phyloP scores from a whole-genome alignment of 2,113 vertebrate species.

The Propithecus coquereli region DNA sequence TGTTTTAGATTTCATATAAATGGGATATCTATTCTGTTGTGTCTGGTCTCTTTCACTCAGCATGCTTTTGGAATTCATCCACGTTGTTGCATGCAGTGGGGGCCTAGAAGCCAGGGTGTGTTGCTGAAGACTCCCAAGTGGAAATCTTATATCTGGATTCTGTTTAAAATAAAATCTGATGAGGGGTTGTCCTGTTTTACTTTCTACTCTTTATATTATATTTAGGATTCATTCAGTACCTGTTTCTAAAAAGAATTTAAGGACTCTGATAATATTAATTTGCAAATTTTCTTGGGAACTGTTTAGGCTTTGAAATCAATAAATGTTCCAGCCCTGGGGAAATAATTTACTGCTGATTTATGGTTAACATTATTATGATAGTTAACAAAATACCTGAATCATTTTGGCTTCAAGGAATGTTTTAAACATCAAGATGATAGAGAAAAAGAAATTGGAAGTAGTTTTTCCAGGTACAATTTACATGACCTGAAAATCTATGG shows the following conservation, averaged over 20 bases:
- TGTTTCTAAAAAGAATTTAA: not conserved
- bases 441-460: not conserved
- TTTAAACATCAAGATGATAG: not conserved
- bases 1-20: not conserved
- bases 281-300: not conserved
- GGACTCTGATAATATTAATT: not conserved
- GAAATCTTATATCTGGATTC: not conserved
- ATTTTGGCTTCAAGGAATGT: not conserved
- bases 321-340: not conserved
- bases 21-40: not conserved
- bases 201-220: not conserved
- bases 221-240: not conserved
- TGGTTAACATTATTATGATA: not conserved
- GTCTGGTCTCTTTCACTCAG: not conserved
- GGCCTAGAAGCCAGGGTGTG: not conserved
- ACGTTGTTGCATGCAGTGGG: not conserved
- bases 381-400: not conserved
- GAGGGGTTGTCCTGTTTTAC: not conserved
- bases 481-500: not conserved
- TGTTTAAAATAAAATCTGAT: not conserved
- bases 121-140: not conserved
- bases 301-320: not conserved
- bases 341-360: not conserved
- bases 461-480: not conserved
- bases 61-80: not conserved